Evolutionary conservation across 2,797 vertebrate genomes (phyloP).

Genomic region (Karalla daura): DNA sequence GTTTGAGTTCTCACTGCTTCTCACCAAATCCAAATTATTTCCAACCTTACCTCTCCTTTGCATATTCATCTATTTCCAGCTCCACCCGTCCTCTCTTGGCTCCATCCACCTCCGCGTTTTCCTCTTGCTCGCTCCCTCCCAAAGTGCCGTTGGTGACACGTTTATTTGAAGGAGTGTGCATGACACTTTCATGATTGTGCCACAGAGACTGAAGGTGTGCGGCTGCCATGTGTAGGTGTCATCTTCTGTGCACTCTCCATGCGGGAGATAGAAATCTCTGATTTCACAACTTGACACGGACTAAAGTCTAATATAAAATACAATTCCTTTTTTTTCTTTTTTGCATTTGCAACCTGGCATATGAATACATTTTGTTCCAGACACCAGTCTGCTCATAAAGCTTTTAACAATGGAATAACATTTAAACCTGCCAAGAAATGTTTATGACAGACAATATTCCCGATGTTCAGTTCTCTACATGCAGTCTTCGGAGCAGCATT

Average conservation of each 20-base stretch:
- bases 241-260: neutral
- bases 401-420: neutral
- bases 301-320: neutral
- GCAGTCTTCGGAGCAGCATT: neutral
- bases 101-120: slow-evolving; percentile 29
- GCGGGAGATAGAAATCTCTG: neutral
- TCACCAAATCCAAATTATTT: slow-evolving; percentile 12
- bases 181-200: neutral
- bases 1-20: slow-evolving; percentile 25
- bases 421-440: neutral
- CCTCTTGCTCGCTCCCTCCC: slow-evolving; percentile 10
- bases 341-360: no score
- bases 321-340: neutral
- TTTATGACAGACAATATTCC: neutral
- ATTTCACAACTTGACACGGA: neutral
- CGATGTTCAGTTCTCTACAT: neutral
- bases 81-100: slow-evolving; percentile 3
- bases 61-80: slow-evolving; percentile 43
- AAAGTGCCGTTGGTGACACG: slow-evolving; percentile 31
- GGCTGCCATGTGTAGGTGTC: no score
- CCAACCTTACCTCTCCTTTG: slow-evolving; percentile 27
- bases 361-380: neutral
- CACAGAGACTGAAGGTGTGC: neutral
- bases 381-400: neutral
- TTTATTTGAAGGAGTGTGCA: slow-evolving; percentile 10